Percentiles rank a stretch among this genome's conserved stretches.
Evolutionary conservation across 2,888 invertebrate species (phyloP).

Genomic region (Folsomia manolachei): DNA sequence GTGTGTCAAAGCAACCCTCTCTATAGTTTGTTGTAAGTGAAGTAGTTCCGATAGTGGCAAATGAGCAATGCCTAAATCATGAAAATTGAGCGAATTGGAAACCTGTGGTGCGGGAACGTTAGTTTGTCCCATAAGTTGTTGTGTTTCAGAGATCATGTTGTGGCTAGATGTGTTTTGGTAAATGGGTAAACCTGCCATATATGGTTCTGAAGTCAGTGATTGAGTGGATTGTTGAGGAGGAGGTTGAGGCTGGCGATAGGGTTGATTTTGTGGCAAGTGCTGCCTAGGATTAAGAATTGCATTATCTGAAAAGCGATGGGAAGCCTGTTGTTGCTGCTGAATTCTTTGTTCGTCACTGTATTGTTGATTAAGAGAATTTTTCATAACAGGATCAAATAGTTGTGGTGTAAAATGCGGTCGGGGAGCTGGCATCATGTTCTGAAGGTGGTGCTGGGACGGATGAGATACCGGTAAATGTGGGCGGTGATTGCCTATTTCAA

Average conservation of each 20-base stretch:
- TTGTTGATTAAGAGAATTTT: background rate
- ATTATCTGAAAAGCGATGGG: background rate
- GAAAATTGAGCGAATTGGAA: background rate
- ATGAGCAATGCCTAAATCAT: background rate
- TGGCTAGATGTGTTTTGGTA: background rate
- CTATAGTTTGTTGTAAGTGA: constrained; percentile 27
- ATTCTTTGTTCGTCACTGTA: background rate
- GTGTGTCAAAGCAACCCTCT: constrained; percentile 14
- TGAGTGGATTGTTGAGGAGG: background rate
- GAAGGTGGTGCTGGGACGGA: background rate
- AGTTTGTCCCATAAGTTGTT: background rate
- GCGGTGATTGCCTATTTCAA: no score
- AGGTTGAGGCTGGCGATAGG: background rate
- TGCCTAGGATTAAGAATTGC: constrained; percentile 3
- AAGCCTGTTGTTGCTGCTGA: background rate
- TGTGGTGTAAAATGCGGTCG: background rate
- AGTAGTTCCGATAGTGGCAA: constrained; percentile 29
- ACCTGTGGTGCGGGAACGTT: background rate
- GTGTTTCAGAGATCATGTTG: background rate
- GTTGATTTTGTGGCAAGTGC: background rate
- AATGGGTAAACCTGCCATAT: background rate
- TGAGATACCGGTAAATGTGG: background rate
- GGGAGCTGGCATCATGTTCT: background rate
- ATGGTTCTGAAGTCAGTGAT: constrained; percentile 6
- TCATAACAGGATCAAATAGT: background rate